Conservation (phyloP, 2,113 vertebrate genomes). For the Corvus hawaiiensis region DNA sequence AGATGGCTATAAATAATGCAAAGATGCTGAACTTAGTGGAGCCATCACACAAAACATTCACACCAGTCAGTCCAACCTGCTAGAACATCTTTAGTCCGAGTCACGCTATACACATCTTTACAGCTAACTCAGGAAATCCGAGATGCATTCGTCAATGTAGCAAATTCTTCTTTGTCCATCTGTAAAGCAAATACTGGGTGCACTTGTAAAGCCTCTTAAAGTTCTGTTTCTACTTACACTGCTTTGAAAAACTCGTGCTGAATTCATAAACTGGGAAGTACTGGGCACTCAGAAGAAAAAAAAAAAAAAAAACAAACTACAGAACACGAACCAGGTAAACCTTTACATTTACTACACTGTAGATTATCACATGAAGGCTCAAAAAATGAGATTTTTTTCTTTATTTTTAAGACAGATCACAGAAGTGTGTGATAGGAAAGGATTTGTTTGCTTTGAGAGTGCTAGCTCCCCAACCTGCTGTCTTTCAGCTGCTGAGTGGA, state of each 20-base stretch:
- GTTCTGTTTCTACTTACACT: not conserved
- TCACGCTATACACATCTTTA: not conserved
- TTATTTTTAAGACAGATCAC: not conserved
- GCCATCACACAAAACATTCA: not conserved
- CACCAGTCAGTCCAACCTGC: not conserved
- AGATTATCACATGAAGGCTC: not conserved
- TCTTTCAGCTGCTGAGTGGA: not conserved
- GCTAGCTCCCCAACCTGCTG: not conserved
- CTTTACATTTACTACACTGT: not conserved
- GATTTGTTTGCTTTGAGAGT: not conserved
- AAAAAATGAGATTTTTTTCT: not conserved
- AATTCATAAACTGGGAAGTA: not conserved
- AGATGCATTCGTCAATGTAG: not conserved
- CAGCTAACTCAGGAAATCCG: not conserved
- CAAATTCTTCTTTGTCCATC: not conserved
- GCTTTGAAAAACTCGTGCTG: not conserved
- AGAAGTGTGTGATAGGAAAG: not conserved
- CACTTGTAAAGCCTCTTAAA: not conserved
- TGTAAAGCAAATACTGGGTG: not conserved
- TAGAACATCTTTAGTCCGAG: not conserved
- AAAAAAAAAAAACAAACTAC: not conserved
- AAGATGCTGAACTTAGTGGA: not conserved
- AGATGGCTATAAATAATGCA: slow-evolving; percentile 42
- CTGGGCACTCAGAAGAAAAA: accelerated
- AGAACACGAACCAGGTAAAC: not conserved